Evolutionary conservation across 2,797 vertebrate genomes (phyloP), one percentile per base, ranked within the genome.

Genomic region (Gymnothorax reevesii): DNA sequence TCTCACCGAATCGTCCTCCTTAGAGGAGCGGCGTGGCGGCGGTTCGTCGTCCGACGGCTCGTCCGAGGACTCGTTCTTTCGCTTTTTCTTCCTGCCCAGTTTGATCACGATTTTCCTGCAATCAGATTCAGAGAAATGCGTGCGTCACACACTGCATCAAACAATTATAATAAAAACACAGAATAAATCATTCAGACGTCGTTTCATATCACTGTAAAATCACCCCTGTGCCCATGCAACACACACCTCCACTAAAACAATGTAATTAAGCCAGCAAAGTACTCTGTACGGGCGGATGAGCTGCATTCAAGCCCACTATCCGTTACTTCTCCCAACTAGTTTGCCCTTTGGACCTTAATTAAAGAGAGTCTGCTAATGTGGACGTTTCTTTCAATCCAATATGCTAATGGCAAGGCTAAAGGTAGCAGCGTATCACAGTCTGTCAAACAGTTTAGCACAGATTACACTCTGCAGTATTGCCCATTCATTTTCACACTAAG

Each of bases 101-200:
- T 99, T 99, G 92, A 99, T 99, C 88, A 99, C 98, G 83, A 99
- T 97, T 94, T 99, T 99, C 88, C 98, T 99, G 90, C 49, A 82
- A 83, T 77, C 73, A 49, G 49, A 77, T 17, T 7, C 6, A 6
- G 13, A 12, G 25, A 73, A 42, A 73, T 42, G 1, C n/a, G 33
- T 9, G 13, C 9, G 25, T 33, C 25, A 27, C 12, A 73, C 33
- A 69, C 5, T 49, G 9, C 7, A 3, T 7, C 42, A 77, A 13
- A 49, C 52, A 1, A 17, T 20, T 15, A 33, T 0, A 73, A 33
- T 4, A 12, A 33, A 2, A 4, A 5, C 66, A 69, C 66, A 25
- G n/a, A 5, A 52, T 77, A 15, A 20, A 52, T 77, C 73, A 1
- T 3, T 77, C 52, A 49, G 42, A 4, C 15, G 2, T 79, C 75